Evolutionary conservation across 2,113 vertebrate genomes (phyloP).

Genomic region (Phodopus roborovskii): DNA sequence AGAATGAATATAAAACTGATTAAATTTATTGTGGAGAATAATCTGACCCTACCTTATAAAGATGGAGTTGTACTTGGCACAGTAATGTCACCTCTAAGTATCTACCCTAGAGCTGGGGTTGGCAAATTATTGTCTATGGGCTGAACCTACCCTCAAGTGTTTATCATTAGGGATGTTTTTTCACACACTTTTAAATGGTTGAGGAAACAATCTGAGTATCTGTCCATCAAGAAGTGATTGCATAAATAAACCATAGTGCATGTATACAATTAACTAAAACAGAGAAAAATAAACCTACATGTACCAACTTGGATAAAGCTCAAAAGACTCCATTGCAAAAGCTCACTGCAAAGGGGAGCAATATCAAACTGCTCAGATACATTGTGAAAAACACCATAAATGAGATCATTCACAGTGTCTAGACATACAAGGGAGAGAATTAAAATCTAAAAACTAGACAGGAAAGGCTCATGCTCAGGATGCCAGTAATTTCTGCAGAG

Average conservation of each 20-base stretch:
- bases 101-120: neutral
- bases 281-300: neutral
- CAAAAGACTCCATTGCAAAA: slow-evolving; percentile 3
- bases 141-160: neutral
- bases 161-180: neutral
- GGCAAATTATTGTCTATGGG: neutral
- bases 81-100: neutral
- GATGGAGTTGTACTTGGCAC: neutral
- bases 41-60: neutral
- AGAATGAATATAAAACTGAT: neutral
- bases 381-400: slow-evolving; percentile 23
- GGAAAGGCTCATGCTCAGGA: slow-evolving; percentile 5
- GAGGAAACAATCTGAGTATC: neutral
- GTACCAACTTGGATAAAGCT: neutral
- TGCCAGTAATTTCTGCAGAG: slow-evolving; percentile 39
- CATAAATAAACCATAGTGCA: neutral
- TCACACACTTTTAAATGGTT: neutral
- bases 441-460: neutral
- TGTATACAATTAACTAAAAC: slow-evolving; percentile 43
- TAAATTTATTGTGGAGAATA: neutral
- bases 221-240: neutral
- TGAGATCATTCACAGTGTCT: neutral
- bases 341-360: neutral
- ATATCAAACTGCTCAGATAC: slow-evolving; percentile 7
- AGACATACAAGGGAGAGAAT: neutral